These are phyloP conservation scores for Misgurnus anguillicaudatus DNA, from an alignment of 2,113 vertebrate species.

Conservation along the genomic window DNA sequence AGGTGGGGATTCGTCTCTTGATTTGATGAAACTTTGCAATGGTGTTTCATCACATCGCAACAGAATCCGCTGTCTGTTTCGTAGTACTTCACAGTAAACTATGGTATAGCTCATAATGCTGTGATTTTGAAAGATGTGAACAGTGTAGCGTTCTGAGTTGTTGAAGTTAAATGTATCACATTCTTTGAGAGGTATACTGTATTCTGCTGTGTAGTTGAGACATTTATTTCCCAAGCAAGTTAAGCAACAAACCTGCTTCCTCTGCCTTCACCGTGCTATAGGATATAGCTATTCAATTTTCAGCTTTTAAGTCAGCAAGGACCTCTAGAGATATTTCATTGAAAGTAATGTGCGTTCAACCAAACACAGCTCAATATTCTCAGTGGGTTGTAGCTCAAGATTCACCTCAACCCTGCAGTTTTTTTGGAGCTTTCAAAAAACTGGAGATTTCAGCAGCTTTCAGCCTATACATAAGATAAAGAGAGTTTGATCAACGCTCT, in stretches of 20 bases:
- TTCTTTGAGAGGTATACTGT: not conserved
- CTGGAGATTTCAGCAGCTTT: not conserved
- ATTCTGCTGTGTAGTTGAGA: not conserved
- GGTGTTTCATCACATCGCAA: constrained; percentile 29
- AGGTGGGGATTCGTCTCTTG: constrained; percentile 21
- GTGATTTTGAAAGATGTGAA: constrained; percentile 28
- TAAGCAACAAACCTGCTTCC: no score
- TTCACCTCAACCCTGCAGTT: not conserved
- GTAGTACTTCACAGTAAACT: constrained; percentile 15
- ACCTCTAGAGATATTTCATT: not conserved
- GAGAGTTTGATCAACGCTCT: no score
- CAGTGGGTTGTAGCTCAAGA: constrained; percentile 12
- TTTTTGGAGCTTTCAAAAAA: not conserved
- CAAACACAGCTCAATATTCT: constrained; percentile 10
- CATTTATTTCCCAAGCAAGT: constrained; percentile 11
- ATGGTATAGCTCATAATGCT: constrained; percentile 2
- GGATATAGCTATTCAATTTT: constrained; percentile 23
- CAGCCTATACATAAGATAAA: no score
- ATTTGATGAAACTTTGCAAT: constrained; percentile 30
- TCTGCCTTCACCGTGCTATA: constrained; percentile 1
- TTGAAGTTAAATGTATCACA: constrained; percentile 6
- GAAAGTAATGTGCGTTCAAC: constrained; percentile 25
- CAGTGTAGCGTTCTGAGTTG: not conserved
- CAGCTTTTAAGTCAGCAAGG: constrained; percentile 2
- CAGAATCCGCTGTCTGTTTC: constrained; percentile 22